These are phyloP conservation scores for Orthosia cruda DNA, from an alignment of 2,888 invertebrate genomes.

Conservation along the genomic window DNA sequence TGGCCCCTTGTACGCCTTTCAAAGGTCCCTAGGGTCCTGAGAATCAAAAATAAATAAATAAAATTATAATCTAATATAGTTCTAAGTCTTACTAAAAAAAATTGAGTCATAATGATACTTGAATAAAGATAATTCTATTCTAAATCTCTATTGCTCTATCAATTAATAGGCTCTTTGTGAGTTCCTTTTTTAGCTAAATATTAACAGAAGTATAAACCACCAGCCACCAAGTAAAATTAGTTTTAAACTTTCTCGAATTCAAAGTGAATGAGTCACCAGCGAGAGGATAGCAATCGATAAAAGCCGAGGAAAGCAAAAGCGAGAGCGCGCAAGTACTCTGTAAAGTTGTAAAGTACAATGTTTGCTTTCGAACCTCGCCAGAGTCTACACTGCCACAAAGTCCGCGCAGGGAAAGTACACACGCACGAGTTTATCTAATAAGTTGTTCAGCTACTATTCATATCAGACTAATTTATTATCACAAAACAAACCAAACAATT, in stretches of 20 bases:
- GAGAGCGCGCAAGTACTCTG: slow-evolving; percentile 55
- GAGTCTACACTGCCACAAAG: slow-evolving; percentile 25
- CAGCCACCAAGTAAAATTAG: slow-evolving; percentile 12
- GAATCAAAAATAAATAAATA: too few species aligned
- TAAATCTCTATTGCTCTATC: slow-evolving; percentile 1
- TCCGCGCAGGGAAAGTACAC: slow-evolving; percentile 5
- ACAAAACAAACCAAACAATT: not conserved
- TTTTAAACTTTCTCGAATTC: slow-evolving; percentile 33
- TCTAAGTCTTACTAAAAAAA: too few species aligned
- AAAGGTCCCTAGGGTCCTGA: too few species aligned
- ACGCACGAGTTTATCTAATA: slow-evolving; percentile 19
- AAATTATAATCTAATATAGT: too few species aligned
- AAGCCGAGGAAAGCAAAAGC: slow-evolving; percentile 52
- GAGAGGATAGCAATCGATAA: slow-evolving; percentile 51
- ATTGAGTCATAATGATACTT: too few species aligned
- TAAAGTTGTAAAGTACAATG: slow-evolving; percentile 52
- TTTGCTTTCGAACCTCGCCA: slow-evolving; percentile 37
- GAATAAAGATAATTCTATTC: too few species aligned
- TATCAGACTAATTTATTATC: slow-evolving; percentile 3
- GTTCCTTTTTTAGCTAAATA: slow-evolving; percentile 12
- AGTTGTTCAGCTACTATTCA: slow-evolving; percentile 16
- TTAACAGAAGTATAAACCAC: slow-evolving; percentile 11
- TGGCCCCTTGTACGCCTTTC: too few species aligned
- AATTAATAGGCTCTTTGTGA: not conserved
- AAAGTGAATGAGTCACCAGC: slow-evolving; percentile 39